Base-by-base conservation (phyloP, 2,113 vertebrate genomes). In the Ceyx margarethae region DNA sequence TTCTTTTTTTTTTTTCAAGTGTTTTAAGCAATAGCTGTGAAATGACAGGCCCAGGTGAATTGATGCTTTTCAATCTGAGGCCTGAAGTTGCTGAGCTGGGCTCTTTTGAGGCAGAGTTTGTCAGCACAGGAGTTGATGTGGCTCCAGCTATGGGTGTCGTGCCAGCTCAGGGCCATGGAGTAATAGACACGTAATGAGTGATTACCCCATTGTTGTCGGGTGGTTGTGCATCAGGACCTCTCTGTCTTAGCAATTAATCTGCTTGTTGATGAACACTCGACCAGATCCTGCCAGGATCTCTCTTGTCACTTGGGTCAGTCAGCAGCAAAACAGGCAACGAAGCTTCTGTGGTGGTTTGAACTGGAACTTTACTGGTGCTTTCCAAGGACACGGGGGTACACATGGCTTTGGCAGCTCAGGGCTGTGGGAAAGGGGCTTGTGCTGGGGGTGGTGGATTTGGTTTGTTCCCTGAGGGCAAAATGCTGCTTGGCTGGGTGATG, bases 191-290 rank as follows among this genome's bases (percentile, higher is more conserved):
- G 6, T 64, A 86, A 84, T 81, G 89, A 93, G 60, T 79, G 95
- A 94, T 93, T 58, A 71, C 69, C 66, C 7, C 5, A 43, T 92
- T 75, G 87, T 76, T 89, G 91, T 81, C 1, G 4, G 84, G 84
- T 79, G 58, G 16, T 53, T 84, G 78, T 76, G 54, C 61, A 73
- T 72, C 81, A 62, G 60, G 89, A 94, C 90, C 93, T 92, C 85
- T 85, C 90, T 91, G 75, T 62, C 53, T 50, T 23, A 5, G 67
- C 72, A 94, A 77, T 95, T 94, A 85, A 91, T 93, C 67, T 80
- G 54, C 82, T 40, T 29, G 29, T 50, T 93, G 72, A 78, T 88
- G 74, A 93, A 53, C 13, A 14, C 74, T 79, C 4, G 5, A 13
- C 81, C 74, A 26, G 58, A 48, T 79, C 65, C 65, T 65, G 42